Conservation (phyloP, 1,140 invertebrate genomes). For the Solenopsis invicta region DNA sequence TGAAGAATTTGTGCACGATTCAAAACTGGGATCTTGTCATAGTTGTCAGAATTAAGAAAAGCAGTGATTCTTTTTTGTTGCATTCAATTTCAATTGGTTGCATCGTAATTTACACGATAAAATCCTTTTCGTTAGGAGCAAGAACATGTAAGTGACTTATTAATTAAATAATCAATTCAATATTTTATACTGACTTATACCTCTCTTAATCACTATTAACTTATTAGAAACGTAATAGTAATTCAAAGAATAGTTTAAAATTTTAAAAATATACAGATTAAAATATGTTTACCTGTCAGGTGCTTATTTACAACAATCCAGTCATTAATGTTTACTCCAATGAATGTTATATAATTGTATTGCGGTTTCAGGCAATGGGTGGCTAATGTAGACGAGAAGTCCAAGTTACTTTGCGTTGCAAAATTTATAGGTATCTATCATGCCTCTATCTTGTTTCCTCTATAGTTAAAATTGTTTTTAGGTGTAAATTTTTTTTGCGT, state of each 20-base stretch:
- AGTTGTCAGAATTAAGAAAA: slow-evolving; percentile 83
- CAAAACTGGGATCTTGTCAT: slow-evolving; percentile 88
- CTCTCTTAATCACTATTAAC: too few species aligned
- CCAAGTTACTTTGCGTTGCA: slow-evolving; percentile 79
- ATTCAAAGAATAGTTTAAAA: not conserved
- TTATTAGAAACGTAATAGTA: not conserved
- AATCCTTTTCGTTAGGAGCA: slow-evolving; percentile 82
- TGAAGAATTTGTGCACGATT: slow-evolving; percentile 92
- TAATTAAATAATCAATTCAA: not conserved
- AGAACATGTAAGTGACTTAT: not conserved
- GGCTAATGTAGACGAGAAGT: slow-evolving; percentile 84
- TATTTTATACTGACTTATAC: not conserved
- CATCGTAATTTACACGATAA: slow-evolving; percentile 89
- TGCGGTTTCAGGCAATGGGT: slow-evolving; percentile 81
- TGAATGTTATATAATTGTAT: slow-evolving; percentile 77
- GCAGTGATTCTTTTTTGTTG: slow-evolving; percentile 84
- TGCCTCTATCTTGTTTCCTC: not conserved
- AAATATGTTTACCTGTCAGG: slow-evolving; percentile 82
- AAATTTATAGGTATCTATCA: slow-evolving; percentile 85
- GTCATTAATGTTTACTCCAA: slow-evolving; percentile 82
- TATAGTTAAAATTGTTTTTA: not conserved
- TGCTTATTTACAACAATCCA: slow-evolving; percentile 88
- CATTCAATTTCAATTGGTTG: slow-evolving; percentile 88
- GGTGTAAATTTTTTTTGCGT: slow-evolving; percentile 82
- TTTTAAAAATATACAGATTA: too few species aligned